These are phyloP conservation scores for Hemiprocne comata DNA, from an alignment of 2,113 vertebrate genomes.

Conservation along the genomic window DNA sequence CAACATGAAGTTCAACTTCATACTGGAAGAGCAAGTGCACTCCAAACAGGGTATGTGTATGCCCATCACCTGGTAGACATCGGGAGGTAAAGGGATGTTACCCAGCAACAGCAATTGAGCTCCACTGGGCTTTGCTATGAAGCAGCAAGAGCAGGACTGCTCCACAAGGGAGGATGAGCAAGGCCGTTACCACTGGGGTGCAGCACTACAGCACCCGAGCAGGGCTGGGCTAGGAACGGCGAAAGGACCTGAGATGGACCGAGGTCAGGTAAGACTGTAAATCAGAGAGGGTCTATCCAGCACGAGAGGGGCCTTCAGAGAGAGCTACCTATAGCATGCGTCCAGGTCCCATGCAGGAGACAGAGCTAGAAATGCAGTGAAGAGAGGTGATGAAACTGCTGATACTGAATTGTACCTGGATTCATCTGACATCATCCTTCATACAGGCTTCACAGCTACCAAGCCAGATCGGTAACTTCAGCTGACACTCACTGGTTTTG, in stretches of 20 bases:
- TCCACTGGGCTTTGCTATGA: neutral
- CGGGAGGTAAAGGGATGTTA: accelerated
- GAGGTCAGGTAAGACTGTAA: neutral
- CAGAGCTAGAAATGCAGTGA: neutral
- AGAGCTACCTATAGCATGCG: accelerated
- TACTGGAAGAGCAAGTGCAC: neutral
- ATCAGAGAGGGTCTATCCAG: neutral
- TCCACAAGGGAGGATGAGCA: neutral
- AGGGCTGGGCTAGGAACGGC: neutral
- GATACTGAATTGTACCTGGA: neutral
- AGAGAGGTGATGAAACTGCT: neutral
- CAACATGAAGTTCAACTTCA: neutral
- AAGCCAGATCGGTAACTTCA: neutral
- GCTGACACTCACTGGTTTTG: neutral
- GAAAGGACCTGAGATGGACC: too few species aligned
- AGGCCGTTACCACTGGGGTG: accelerated
- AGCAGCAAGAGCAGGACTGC: neutral
- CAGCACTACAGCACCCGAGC: neutral
- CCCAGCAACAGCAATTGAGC: neutral
- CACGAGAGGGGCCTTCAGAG: too few species aligned
- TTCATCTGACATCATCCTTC: neutral
- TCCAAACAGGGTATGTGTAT: neutral
- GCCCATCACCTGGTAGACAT: too few species aligned
- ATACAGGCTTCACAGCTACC: neutral
- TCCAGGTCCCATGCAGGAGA: neutral